phyloP scores from a whole-genome alignment of 92 coral and sea anemone genomes.

The Scolanthus callimorphus region DNA sequence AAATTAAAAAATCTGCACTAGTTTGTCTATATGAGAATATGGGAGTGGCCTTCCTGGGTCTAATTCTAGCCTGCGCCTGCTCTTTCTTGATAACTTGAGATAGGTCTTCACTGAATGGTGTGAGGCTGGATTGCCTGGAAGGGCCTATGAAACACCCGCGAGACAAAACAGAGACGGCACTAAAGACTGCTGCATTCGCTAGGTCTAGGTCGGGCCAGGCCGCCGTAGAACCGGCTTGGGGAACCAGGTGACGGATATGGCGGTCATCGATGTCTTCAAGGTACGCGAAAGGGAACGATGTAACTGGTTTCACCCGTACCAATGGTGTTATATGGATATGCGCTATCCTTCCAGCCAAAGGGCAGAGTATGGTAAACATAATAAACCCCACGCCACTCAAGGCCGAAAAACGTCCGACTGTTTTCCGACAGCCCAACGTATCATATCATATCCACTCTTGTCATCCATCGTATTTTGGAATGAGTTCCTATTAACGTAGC shows the following conservation, averaged over 20 bases:
- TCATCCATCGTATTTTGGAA: constrained; percentile 13
- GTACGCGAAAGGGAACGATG: neutral
- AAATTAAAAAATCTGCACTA: constrained; percentile 2
- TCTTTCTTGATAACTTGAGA: constrained; percentile 16
- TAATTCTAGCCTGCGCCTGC: constrained; percentile 24
- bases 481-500: neutral
- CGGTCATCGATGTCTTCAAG: constrained; percentile 5
- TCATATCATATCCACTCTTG: neutral
- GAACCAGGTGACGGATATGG: neutral
- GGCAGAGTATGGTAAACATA: constrained; percentile 5
- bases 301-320: constrained; percentile 8
- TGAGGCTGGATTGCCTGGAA: constrained; percentile 5
- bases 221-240: neutral
- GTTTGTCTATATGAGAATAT: constrained; percentile 23
- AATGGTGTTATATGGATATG: neutral
- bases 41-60: constrained; percentile 21
- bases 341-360: constrained; percentile 16
- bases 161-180: neutral
- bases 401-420: constrained; percentile 3
- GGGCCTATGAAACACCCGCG: constrained; percentile 2
- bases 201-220: neutral
- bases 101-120: constrained; percentile 6
- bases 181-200: neutral
- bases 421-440: constrained; percentile 2
- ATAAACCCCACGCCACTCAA: constrained; percentile 14